These are phyloP conservation scores for Mastigias papua DNA, from an alignment of 30 jellyfish, hydroid and myxozoan genomes.

Conservation along the genomic window DNA sequence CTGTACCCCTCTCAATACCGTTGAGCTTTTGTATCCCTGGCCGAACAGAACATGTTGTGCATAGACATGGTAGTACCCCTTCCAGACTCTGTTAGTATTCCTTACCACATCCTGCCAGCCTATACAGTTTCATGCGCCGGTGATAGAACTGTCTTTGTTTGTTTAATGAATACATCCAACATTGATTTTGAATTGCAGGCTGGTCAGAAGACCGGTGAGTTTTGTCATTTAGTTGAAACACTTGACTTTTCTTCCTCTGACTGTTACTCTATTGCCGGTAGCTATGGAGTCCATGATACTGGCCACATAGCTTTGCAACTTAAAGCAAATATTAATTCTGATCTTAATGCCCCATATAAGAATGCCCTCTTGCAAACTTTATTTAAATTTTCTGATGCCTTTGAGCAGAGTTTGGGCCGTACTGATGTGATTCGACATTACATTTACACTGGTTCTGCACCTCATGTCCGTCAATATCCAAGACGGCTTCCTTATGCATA, in stretches of 20 bases:
- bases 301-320: neutral
- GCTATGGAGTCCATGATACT: neutral
- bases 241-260: neutral
- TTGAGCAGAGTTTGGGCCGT: slow-evolving; percentile 59
- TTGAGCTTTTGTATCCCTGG: slow-evolving; percentile 39
- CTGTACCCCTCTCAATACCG: neutral
- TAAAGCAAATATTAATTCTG: neutral
- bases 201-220: slow-evolving; percentile 46
- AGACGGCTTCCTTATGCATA: slow-evolving; percentile 58
- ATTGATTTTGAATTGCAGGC: slow-evolving; percentile 47
- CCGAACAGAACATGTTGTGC: slow-evolving; percentile 13
- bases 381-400: slow-evolving; percentile 51
- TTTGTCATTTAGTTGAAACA: slow-evolving; percentile 45
- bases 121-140: slow-evolving; percentile 30
- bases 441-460: slow-evolving; percentile 65
- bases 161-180: slow-evolving; percentile 47
- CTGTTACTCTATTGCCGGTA: neutral
- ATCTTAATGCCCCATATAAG: neutral
- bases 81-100: neutral
- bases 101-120: slow-evolving; percentile 19
- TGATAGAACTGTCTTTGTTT: slow-evolving; percentile 5
- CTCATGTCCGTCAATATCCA: slow-evolving; percentile 63
- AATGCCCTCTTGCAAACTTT: slow-evolving; percentile 16
- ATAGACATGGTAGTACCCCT: slow-evolving; percentile 22
- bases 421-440: slow-evolving; percentile 43